phyloP scores from a whole-genome alignment of 2,113 vertebrate genomes.

The Serinus canaria region DNA sequence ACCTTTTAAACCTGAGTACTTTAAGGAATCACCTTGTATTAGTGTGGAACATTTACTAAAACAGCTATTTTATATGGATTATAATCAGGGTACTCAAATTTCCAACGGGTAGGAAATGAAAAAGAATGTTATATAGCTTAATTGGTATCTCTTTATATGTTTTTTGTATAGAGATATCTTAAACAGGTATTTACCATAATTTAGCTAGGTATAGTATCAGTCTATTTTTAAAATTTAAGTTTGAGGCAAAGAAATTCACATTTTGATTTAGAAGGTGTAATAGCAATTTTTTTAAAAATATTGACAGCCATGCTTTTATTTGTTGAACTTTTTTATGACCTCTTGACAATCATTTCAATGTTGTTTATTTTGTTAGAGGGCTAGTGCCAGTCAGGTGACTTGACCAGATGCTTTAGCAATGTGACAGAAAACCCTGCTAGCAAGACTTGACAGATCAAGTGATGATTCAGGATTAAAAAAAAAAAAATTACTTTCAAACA shows the following conservation, averaged over 20 bases:
- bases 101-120: not conserved
- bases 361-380: not conserved
- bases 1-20: not conserved
- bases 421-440: not conserved
- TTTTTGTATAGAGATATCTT: not conserved
- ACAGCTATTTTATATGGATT: not conserved
- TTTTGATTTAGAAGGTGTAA: not conserved
- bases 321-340: not conserved
- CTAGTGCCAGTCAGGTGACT: not conserved
- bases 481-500: not conserved
- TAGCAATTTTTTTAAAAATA: not conserved
- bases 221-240: not conserved
- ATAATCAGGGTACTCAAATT: not conserved
- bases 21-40: not conserved
- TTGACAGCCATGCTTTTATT: rapidly evolving
- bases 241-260: not conserved
- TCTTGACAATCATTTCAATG: rapidly evolving
- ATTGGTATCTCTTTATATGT: not conserved
- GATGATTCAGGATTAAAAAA: not conserved
- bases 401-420: not conserved
- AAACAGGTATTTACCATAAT: not conserved
- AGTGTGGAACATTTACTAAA: not conserved
- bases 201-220: not conserved
- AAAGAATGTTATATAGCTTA: not conserved
- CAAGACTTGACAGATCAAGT: not conserved